phyloP scores from a whole-genome alignment of 2,113 vertebrate genomes.

The Lepidothrix coronata region DNA sequence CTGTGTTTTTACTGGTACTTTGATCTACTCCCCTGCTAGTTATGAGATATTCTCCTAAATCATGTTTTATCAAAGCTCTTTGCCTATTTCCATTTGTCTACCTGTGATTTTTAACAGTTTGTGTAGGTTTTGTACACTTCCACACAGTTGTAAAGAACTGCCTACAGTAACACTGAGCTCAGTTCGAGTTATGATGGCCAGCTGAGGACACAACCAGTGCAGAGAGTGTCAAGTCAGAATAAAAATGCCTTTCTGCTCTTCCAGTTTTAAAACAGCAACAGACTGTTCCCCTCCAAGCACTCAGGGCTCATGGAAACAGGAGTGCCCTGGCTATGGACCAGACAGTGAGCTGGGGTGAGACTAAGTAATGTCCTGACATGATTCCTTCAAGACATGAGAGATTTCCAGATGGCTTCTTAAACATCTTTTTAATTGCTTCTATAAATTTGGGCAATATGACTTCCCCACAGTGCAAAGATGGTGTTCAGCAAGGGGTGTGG shows the following conservation, averaged over 20 bases:
- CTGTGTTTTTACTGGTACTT: neutral
- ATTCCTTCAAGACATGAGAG: neutral
- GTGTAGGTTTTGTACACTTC: neutral
- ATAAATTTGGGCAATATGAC: neutral
- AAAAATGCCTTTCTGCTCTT: neutral
- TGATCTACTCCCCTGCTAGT: neutral
- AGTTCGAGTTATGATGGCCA: fast-evolving
- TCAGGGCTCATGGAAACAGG: neutral
- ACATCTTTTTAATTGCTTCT: neutral
- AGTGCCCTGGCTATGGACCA: neutral
- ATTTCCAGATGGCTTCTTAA: neutral
- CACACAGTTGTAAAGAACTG: neutral
- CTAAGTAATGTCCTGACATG: neutral
- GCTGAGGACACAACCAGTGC: neutral
- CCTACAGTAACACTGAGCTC: neutral
- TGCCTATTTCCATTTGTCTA: neutral
- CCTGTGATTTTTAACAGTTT: neutral
- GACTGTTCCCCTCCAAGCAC: neutral
- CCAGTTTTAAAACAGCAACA: neutral
- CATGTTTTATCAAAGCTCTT: neutral
- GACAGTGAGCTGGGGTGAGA: neutral
- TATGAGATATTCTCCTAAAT: neutral
- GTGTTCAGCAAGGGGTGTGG: neutral
- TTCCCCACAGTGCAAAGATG: neutral
- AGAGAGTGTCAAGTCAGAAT: neutral